These are phyloP conservation scores for Bubalus kerabau DNA, from an alignment of 2,113 vertebrate genomes.

Conservation along the genomic window DNA sequence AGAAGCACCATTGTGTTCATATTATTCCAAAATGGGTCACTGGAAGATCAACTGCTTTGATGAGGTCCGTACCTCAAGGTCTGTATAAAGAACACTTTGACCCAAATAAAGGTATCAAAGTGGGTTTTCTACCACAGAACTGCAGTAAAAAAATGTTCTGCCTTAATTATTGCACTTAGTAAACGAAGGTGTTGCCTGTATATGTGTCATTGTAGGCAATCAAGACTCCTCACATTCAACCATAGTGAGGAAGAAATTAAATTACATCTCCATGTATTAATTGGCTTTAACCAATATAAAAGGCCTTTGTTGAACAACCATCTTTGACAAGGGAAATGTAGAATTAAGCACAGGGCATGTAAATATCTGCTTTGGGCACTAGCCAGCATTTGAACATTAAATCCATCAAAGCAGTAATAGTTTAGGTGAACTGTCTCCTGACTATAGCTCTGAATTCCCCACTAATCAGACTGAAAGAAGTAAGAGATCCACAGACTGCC, in stretches of 20 bases:
- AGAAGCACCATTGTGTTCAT: background rate
- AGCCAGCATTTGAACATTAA: slow-evolving; percentile 11
- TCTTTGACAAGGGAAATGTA: background rate
- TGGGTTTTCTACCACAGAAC: background rate
- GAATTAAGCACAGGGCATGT: background rate
- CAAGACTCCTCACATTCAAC: slow-evolving; percentile 11
- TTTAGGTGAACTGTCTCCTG: background rate
- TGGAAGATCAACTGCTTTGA: slow-evolving; percentile 29
- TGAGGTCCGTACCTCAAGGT: background rate
- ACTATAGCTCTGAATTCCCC: background rate
- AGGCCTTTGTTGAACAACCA: slow-evolving; percentile 13
- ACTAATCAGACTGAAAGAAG: background rate
- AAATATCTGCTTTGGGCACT: slow-evolving; percentile 17
- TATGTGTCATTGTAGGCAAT: background rate
- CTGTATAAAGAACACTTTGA: slow-evolving; percentile 1
- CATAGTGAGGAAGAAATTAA: background rate
- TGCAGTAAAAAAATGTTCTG: background rate
- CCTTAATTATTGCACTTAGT: background rate
- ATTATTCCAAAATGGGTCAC: slow-evolving; percentile 27
- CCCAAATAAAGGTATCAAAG: slow-evolving; percentile 19
- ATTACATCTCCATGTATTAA: background rate
- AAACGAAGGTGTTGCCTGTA: background rate
- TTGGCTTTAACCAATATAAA: slow-evolving; percentile 31
- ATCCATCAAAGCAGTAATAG: background rate
- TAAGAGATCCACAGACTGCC: background rate